Evolutionary conservation across 2,888 invertebrate genomes (phyloP).

Genomic region (Ophion ventricosus): DNA sequence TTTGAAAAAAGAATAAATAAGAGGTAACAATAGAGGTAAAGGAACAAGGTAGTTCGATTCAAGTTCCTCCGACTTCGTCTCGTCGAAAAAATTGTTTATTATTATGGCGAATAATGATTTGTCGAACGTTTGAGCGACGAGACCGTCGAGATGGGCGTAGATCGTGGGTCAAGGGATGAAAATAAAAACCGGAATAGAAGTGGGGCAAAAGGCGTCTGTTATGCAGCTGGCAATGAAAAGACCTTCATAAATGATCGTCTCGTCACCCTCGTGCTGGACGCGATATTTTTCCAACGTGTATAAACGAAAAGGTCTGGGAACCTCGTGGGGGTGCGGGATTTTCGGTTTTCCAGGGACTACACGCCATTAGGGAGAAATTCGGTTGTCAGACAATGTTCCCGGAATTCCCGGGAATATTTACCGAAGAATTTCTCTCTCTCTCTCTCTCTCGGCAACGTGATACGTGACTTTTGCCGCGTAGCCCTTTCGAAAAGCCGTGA

Average conservation of each 20-base stretch:
- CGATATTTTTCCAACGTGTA: constrained; percentile 14
- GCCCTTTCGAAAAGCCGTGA: neutral
- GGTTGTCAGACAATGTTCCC: neutral
- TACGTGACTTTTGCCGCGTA: constrained; percentile 52
- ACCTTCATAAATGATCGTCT: constrained; percentile 36
- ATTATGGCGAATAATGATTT: too few relatives aligned
- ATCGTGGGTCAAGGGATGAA: neutral
- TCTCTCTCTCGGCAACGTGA: neutral
- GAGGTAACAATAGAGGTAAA: too few relatives aligned
- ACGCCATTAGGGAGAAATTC: neutral
- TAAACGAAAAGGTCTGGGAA: constrained; percentile 52
- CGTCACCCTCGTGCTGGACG: constrained; percentile 10
- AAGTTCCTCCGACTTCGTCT: too few relatives aligned
- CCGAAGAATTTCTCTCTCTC: constrained; percentile 10
- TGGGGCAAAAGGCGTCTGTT: constrained; percentile 59
- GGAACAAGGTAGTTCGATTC: too few relatives aligned
- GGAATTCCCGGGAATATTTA: neutral
- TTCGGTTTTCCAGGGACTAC: constrained; percentile 10
- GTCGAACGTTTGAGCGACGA: too few relatives aligned
- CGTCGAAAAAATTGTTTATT: too few relatives aligned
- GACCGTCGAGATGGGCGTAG: too few relatives aligned
- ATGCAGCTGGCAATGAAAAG: constrained; percentile 58
- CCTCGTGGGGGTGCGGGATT: constrained; percentile 12
- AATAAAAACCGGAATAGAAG: neutral
- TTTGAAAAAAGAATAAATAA: too few relatives aligned